These are phyloP conservation scores for Athetis lepigone DNA, from an alignment of 2,888 invertebrate species.

Conservation along the genomic window DNA sequence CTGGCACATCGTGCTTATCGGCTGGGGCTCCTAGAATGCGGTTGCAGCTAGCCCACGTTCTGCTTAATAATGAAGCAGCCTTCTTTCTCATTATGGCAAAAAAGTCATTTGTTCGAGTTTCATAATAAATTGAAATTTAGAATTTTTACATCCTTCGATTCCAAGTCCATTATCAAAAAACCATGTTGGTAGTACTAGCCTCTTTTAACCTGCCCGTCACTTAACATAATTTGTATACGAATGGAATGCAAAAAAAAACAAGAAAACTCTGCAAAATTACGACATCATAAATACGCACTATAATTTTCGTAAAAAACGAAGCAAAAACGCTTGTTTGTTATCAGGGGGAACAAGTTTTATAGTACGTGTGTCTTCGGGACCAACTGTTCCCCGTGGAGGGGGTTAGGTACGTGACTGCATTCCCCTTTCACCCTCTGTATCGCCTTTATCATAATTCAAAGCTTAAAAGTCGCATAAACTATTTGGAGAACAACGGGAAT, in stretches of 20 bases:
- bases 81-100: too few relatives aligned
- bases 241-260: not conserved
- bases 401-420: constrained; percentile 47
- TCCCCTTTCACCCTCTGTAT: constrained; percentile 27
- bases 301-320: constrained; percentile 33
- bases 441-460: not conserved
- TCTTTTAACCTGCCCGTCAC: not conserved
- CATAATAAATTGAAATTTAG: too few relatives aligned
- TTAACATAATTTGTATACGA: not conserved
- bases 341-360: constrained; percentile 50
- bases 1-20: too few relatives aligned
- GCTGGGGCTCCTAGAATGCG: too few relatives aligned
- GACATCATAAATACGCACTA: constrained; percentile 17
- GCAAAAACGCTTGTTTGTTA: constrained; percentile 44
- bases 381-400: constrained; percentile 53
- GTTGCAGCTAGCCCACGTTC: too few relatives aligned
- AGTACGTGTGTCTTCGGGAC: constrained; percentile 57
- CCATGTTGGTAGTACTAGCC: too few relatives aligned
- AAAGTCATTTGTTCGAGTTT: too few relatives aligned
- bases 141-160: too few relatives aligned
- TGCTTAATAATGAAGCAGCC: too few relatives aligned
- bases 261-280: not conserved
- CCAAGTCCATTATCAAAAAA: too few relatives aligned
- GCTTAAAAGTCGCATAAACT: constrained; percentile 13
- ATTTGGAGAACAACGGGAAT: not conserved